Evolutionary conservation across 2,888 invertebrate genomes (phyloP), one percentile per base, ranked within the genome.

Genomic region (Antheraea yamamai): DNA sequence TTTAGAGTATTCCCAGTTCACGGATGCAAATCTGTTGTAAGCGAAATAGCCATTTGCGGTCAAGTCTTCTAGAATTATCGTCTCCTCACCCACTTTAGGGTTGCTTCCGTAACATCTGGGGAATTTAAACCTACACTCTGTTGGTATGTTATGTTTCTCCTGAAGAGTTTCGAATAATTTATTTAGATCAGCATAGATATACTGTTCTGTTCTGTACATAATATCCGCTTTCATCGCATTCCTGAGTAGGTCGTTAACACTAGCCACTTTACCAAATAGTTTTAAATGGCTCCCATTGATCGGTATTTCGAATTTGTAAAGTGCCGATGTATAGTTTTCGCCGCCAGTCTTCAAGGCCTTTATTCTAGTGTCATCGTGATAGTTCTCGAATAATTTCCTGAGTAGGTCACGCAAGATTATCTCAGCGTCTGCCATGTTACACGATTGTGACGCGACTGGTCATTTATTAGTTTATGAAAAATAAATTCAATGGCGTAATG

Each of bases 1-100:
- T 2, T 79, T 75, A 0, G 84, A 78, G 64, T 86, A 86, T 16
- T 81, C 80, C 79, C 82, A 83, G 26, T 83, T 78, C 16, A 85
- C 70, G 6, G 83, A 74, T 61, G 77, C 76, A 55, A 82, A 78
- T 77, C 84, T 81, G 35, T 87, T 80, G 72, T 78, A 77, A 14
- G 76, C 39, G 72, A 12, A 73, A 77, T 79, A 90, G 12, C 85
- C 84, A 35, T 79, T 75, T 1, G 70, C 73, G 3, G 64, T n/a
- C 52, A 85, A 68, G 72, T 84, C 68, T 61, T 81, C 82, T 35
- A 81, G 70, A 4, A 82, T 74, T 4, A 81, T 10, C 8, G 76
- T 82, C 23, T 81, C 82, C n/a, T 77, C 73, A 26, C 75, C 77
- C 23, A 35, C 7, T 8, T 70, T 72, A 1, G 77, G 66, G 26